phyloP scores from a whole-genome alignment of 2,113 vertebrate genomes.

The Apteryx mantelli region DNA sequence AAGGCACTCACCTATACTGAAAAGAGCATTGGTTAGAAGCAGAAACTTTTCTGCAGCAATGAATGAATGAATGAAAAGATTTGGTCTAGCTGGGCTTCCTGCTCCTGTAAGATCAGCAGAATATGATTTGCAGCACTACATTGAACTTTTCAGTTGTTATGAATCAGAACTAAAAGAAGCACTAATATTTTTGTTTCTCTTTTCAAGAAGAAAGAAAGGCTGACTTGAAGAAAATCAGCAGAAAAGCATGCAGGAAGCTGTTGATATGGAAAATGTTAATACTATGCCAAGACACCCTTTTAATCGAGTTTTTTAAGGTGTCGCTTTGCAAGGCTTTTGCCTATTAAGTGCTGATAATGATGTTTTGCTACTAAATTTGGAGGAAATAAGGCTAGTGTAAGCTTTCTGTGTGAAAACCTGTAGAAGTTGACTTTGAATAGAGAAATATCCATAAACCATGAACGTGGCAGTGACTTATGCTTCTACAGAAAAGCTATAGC shows the following conservation, averaged over 20 bases:
- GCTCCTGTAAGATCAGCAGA: background rate
- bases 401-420: background rate
- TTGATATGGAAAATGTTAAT: background rate
- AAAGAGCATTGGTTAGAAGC: background rate
- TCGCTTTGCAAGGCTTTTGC: background rate
- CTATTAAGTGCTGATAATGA: background rate
- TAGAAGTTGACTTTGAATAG: slow-evolving; percentile 10
- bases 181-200: background rate
- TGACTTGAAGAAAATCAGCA: background rate
- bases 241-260: background rate
- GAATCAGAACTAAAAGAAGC: background rate
- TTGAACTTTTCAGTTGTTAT: background rate
- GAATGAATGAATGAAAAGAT: background rate
- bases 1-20: background rate
- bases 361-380: background rate
- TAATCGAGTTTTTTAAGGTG: background rate
- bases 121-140: background rate
- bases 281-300: background rate
- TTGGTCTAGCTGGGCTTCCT: background rate
- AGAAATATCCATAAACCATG: accelerated
- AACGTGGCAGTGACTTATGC: background rate
- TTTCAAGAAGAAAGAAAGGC: background rate
- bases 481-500: background rate
- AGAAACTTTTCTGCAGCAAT: background rate
- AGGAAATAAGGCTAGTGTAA: background rate